phyloP scores from a whole-genome alignment of 2,888 invertebrate genomes.

The Dioctria linearis region DNA sequence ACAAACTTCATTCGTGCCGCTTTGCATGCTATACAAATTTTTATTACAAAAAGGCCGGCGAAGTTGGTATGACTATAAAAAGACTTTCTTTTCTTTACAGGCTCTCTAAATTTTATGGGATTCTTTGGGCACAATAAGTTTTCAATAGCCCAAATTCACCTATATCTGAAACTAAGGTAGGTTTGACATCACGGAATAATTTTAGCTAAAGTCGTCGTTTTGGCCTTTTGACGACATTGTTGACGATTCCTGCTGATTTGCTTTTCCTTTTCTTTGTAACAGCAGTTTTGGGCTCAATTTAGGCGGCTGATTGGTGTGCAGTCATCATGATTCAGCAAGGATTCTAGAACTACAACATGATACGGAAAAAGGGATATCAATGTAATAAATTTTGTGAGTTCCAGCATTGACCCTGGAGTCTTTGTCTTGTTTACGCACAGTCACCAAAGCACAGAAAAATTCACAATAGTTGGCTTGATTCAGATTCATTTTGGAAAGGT shows the following conservation, averaged over 20 bases:
- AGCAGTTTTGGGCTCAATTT: conserved; percentile 4
- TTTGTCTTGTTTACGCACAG: conserved; percentile 33
- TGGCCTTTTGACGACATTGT: conserved; percentile 3
- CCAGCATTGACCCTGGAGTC: conserved; percentile 41
- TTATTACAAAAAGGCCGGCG: conserved; percentile 10
- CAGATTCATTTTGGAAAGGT: neutral
- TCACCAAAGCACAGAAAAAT: neutral
- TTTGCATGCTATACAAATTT: conserved; percentile 42
- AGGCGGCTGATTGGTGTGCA: conserved; percentile 44
- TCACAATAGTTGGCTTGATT: conserved; percentile 5
- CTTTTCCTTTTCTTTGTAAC: conserved; percentile 33
- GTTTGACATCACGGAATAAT: neutral
- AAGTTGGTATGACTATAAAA: neutral
- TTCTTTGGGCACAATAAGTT: neutral
- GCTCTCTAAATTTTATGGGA: conserved; percentile 28
- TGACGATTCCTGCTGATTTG: conserved; percentile 52
- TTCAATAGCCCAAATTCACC: neutral
- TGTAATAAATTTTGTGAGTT: conserved; percentile 51
- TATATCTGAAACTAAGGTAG: neutral
- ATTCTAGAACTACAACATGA: conserved; percentile 24
- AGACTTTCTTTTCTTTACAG: conserved; percentile 34
- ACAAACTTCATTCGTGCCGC: conserved; percentile 15
- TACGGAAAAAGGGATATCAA: conserved; percentile 42
- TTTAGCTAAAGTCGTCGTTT: neutral
- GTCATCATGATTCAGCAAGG: conserved; percentile 54